These are phyloP conservation scores for Colius striatus DNA, from an alignment of 2,113 vertebrate genomes.

Conservation along the genomic window DNA sequence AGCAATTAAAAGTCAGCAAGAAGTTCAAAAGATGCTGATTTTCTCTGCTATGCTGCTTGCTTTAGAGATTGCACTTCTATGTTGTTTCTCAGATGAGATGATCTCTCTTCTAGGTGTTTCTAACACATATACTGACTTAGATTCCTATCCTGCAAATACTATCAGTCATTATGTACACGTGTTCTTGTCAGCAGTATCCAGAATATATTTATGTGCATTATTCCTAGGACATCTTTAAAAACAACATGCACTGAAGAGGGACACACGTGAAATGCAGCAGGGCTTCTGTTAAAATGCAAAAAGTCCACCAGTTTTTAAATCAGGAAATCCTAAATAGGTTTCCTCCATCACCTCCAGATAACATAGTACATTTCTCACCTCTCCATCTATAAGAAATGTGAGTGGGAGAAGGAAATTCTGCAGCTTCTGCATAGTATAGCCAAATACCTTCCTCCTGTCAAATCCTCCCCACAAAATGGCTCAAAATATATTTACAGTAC, in stretches of 20 bases:
- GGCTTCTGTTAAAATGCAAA: neutral
- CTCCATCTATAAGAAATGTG: neutral
- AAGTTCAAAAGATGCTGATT: neutral
- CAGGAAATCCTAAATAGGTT: neutral
- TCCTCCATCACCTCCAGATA: neutral
- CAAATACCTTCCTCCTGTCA: neutral
- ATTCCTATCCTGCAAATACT: neutral
- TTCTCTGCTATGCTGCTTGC: neutral
- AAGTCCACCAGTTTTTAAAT: neutral
- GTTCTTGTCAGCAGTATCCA: neutral
- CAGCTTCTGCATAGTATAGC: neutral
- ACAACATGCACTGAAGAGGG: neutral
- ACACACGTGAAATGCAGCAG: neutral
- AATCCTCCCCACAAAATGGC: neutral
- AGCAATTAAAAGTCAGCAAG: neutral
- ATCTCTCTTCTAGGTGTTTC: neutral
- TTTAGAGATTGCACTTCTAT: neutral
- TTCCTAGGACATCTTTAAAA: neutral
- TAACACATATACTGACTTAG: neutral
- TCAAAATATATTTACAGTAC: neutral
- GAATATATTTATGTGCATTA: neutral
- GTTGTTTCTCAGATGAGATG: neutral
- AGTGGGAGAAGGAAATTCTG: neutral
- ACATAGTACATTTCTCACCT: neutral
- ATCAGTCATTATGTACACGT: neutral